A percentile compares a stretch with the other conserved stretches of the same genome.
phyloP scores from a whole-genome alignment of 2,113 vertebrate species.

The Anoura caudifer region DNA sequence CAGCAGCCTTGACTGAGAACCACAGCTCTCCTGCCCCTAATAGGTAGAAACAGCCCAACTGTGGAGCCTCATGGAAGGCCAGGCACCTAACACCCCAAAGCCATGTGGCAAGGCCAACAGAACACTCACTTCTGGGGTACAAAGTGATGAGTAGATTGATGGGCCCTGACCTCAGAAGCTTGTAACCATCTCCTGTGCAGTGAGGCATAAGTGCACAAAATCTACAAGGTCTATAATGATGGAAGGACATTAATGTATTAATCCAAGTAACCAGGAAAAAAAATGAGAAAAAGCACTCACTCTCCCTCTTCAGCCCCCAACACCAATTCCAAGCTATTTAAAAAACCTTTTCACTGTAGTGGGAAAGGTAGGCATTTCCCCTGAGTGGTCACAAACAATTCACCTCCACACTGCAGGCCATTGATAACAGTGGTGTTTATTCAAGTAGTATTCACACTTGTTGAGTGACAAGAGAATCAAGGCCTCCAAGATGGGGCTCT shows the following conservation, averaged over 20 bases:
- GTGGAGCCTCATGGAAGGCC: neutral
- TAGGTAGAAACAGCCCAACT: neutral
- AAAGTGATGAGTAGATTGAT: neutral
- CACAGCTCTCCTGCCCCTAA: neutral
- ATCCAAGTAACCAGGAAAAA: neutral
- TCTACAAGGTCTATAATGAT: neutral
- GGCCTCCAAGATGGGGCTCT: neutral
- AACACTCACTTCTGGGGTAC: neutral
- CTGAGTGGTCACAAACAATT: slow-evolving; percentile 43
- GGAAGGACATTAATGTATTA: neutral
- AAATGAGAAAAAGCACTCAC: neutral
- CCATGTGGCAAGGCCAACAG: neutral
- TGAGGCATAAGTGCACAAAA: neutral
- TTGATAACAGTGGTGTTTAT: slow-evolving; percentile 63
- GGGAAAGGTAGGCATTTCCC: neutral
- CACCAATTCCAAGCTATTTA: neutral
- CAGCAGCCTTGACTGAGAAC: neutral
- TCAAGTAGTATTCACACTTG: slow-evolving; percentile 61
- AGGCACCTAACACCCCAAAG: neutral
- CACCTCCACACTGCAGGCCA: slow-evolving; percentile 34
- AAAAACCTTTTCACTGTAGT: neutral
- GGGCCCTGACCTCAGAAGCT: neutral
- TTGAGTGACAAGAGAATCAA: slow-evolving; percentile 39
- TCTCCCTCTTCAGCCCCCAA: neutral
- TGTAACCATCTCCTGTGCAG: neutral